phyloP scores from a whole-genome alignment of 2,797 vertebrate genomes.

The Gymnopithys bicolor region DNA sequence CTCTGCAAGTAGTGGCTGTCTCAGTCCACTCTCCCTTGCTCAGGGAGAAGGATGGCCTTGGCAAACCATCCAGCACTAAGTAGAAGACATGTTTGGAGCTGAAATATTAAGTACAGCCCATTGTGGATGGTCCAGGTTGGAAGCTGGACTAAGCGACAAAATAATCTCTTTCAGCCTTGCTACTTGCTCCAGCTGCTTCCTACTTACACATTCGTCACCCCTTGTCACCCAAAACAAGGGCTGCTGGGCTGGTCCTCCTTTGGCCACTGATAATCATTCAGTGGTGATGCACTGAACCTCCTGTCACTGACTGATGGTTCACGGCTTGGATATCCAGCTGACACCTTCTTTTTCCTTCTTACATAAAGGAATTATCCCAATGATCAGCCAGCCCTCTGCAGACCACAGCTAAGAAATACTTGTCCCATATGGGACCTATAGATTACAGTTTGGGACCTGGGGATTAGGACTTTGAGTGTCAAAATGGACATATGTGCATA shows the following conservation, averaged over 20 bases:
- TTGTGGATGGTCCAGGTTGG: neutral
- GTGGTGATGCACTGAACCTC: neutral
- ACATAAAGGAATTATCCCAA: neutral
- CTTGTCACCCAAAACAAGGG: neutral
- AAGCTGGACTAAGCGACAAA: neutral
- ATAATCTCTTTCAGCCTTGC: neutral
- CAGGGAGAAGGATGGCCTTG: neutral
- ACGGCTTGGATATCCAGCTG: neutral
- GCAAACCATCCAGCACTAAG: neutral
- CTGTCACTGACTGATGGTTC: neutral
- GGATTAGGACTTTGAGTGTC: neutral
- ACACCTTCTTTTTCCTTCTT: neutral
- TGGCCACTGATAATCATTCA: neutral
- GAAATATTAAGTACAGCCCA: neutral
- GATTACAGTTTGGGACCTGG: neutral
- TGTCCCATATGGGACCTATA: accelerated
- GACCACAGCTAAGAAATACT: neutral
- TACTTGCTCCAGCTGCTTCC: neutral
- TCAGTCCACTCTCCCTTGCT: neutral
- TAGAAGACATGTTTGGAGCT: neutral
- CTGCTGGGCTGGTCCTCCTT: neutral
- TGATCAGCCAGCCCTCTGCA: neutral
- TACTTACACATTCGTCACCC: neutral
- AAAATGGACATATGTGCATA: neutral
- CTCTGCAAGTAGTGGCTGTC: neutral